Conservation (phyloP, 2,888 invertebrate genomes). For the Eupithecia pulchellata region DNA sequence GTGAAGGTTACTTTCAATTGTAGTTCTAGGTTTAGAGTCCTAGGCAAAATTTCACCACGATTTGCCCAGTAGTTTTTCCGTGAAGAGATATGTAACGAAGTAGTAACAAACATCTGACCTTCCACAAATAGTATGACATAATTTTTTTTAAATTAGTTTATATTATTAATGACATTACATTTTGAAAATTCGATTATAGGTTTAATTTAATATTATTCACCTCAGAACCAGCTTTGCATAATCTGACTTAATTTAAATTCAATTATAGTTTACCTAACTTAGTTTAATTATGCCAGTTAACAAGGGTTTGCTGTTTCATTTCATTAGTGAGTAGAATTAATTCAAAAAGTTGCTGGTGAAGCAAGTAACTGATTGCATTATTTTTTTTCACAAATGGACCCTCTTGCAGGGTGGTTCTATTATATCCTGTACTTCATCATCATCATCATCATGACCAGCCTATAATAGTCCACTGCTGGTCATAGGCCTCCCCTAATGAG, state of each 20-base stretch:
- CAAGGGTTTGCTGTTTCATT: constrained; percentile 45
- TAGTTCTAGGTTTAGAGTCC: not conserved
- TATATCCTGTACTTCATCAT: not conserved
- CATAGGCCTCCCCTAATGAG: too few relatives aligned
- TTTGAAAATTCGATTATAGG: not conserved
- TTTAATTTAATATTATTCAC: constrained; percentile 16
- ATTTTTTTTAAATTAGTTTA: too few relatives aligned
- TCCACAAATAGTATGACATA: not conserved
- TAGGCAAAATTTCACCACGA: not conserved
- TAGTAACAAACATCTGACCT: not conserved
- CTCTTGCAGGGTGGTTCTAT: not conserved
- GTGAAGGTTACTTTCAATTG: too few relatives aligned
- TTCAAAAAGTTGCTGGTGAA: not conserved
- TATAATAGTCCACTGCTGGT: too few relatives aligned
- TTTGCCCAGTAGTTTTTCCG: not conserved
- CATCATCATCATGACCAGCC: too few relatives aligned
- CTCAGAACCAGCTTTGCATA: constrained; percentile 30
- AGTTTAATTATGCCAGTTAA: constrained; percentile 48
- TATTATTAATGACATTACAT: not conserved
- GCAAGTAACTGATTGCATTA: not conserved
- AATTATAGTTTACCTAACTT: constrained; percentile 48
- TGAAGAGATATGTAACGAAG: not conserved
- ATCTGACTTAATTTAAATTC: constrained; percentile 48
- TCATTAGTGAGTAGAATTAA: constrained; percentile 2
- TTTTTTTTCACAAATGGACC: not conserved